These are phyloP conservation scores for Muscicapa striata DNA, from an alignment of 2,797 vertebrate genomes.

Conservation along the genomic window DNA sequence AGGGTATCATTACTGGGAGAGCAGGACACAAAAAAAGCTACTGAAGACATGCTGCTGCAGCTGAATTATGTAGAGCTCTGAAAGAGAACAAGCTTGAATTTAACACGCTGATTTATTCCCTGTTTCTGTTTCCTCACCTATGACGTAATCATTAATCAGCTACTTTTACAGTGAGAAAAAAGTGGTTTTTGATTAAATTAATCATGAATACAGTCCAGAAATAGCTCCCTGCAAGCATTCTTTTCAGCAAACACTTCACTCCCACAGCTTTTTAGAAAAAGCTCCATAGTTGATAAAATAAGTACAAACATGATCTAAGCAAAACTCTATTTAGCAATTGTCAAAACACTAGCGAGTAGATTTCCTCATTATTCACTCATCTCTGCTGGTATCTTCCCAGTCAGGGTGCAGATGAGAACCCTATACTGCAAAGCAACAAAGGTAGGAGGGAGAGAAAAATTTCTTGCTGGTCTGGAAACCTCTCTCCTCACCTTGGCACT, in stretches of 20 bases:
- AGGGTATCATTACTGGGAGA: conserved; percentile 16
- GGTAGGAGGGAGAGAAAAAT: not conserved
- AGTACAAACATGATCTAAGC: conserved; percentile 46
- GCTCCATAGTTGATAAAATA: conserved; percentile 29
- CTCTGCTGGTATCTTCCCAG: not conserved
- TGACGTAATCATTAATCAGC: conserved; percentile 55
- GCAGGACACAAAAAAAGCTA: conserved; percentile 9
- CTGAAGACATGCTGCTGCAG: not conserved
- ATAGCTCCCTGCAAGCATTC: conserved; percentile 41
- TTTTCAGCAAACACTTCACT: conserved; percentile 58
- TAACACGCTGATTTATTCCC: conserved; percentile 34
- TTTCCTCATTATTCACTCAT: conserved; percentile 33
- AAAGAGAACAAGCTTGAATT: not conserved
- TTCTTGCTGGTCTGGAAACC: not conserved
- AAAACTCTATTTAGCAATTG: conserved; percentile 53
- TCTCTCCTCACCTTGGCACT: not conserved
- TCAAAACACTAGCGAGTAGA: conserved; percentile 49
- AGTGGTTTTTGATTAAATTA: conserved; percentile 47
- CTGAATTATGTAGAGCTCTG: conserved; percentile 33
- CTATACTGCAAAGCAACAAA: not conserved
- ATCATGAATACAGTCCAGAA: conserved; percentile 44
- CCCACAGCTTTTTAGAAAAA: conserved; percentile 56
- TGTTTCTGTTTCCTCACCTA: conserved; percentile 27
- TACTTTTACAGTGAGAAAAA: conserved; percentile 34
- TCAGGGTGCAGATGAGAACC: not conserved